phyloP scores from a whole-genome alignment of 2,113 vertebrate species.

The Orcinus orca region DNA sequence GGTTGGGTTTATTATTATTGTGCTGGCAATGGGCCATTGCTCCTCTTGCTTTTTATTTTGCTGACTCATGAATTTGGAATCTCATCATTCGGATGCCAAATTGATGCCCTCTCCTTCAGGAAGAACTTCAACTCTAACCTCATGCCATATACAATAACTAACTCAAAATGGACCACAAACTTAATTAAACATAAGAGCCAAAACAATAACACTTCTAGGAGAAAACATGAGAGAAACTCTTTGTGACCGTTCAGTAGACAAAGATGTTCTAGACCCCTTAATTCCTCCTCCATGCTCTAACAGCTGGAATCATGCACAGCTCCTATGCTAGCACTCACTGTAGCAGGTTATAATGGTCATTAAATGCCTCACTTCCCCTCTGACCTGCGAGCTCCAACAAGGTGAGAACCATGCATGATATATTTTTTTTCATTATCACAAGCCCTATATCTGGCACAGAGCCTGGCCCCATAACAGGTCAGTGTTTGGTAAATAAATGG shows the following conservation, averaged over 20 bases:
- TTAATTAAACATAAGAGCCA: background rate
- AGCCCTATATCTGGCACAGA: background rate
- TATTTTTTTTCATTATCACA: background rate
- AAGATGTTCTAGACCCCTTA: background rate
- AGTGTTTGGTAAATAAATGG: background rate
- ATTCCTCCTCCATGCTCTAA: background rate
- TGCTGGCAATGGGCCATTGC: background rate
- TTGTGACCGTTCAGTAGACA: background rate
- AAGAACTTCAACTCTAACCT: background rate
- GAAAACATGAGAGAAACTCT: background rate
- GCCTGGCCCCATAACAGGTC: background rate
- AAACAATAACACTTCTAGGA: background rate
- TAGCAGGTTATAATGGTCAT: background rate
- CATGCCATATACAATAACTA: background rate
- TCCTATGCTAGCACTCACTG: background rate
- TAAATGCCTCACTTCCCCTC: background rate
- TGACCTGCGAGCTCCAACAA: background rate
- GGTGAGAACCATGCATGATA: background rate
- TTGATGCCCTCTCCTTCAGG: background rate
- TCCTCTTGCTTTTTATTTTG: background rate
- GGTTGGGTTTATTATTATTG: background rate
- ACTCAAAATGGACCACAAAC: background rate
- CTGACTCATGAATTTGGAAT: background rate
- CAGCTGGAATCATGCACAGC: fast-evolving
- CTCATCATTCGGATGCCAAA: background rate